Base-by-base conservation (phyloP, 2,888 invertebrate species). In the Drosophila picticornis region DNA sequence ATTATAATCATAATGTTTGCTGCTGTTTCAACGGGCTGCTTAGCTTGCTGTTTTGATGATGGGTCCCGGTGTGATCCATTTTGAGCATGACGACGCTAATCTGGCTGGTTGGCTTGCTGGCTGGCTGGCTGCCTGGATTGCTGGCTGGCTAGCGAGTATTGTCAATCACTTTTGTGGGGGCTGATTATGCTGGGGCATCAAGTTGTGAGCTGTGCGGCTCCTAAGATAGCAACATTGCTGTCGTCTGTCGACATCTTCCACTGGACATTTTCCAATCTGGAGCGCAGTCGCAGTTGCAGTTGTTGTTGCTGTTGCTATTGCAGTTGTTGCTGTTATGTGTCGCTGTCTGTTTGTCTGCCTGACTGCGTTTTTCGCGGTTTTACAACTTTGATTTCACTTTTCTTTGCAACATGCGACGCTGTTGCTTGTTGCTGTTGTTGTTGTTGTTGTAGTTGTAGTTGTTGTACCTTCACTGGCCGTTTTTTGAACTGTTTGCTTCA, bases 301-400 rank as follows among this genome's bases (percentile, higher is more conserved):
- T 63, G 70, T 32, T 64, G 72, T 25, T 71, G 59, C 38, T 76
- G 74, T 70, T 63, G 69, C 57, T 74, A 72, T 22, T 75, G 72
- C n/a, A 66, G 69, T 55, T 75, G 67, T 77, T 81, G 75, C 77
- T 74, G 81, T 85, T 90, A 90, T 86, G 77, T 81, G 86, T 89
- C 74, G 70, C 72, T 77, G 72, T 78, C 87, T 69, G 87, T 75
- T 80, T 88, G 77, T 75, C 81, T 80, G 83, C 67, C 80, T 87
- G 82, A 86, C 85, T 86, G 85, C 85, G 85, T 88, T 87, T 87
- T 90, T 87, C 90, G 88, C 85, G 90, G 84, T 88, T 88, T 90
- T 86, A 90, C 83, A 88, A 91, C 87, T 88, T 88, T 88, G 87
- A 88, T 88, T 88, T 88, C 90, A 88, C 87, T 88, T 88, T 88